These are phyloP conservation scores for Typhlichthys subterraneus DNA, from an alignment of 2,797 vertebrate genomes.

Conservation along the genomic window DNA sequence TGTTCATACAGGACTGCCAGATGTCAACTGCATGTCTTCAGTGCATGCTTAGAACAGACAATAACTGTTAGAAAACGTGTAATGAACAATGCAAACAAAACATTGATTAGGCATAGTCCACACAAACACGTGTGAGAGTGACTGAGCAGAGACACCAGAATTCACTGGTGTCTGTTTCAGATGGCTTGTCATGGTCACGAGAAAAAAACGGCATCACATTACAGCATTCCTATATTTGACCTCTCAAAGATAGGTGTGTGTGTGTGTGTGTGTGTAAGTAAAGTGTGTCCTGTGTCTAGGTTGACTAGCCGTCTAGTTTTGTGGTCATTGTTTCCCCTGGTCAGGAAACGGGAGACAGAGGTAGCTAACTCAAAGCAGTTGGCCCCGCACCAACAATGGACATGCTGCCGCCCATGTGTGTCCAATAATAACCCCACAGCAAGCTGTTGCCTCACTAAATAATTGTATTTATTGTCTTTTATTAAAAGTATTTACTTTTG, in stretches of 20 bases:
- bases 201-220: conserved; percentile 61
- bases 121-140: neutral
- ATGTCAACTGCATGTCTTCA: no score
- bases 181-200: conserved; percentile 51
- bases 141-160: neutral
- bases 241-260: conserved; percentile 41
- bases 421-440: conserved; percentile 26
- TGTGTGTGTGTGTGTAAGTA: neutral
- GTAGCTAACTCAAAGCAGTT: conserved; percentile 18
- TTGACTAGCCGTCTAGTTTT: conserved; percentile 41
- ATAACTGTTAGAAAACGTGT: no score
- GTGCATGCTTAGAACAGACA: no score
- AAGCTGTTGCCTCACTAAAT: no score
- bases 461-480: no score
- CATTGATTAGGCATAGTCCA: no score
- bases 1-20: conserved; percentile 4
- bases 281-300: conserved; percentile 37
- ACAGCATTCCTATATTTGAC: conserved; percentile 66
- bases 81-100: no score
- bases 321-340: conserved; percentile 52
- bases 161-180: conserved; percentile 51
- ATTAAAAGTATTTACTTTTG: no score
- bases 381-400: conserved; percentile 26
- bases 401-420: conserved; percentile 31
- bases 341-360: conserved; percentile 51